Conservation (phyloP, 64 coral and sea anemone genomes). For the Stylophora pistillata region DNA sequence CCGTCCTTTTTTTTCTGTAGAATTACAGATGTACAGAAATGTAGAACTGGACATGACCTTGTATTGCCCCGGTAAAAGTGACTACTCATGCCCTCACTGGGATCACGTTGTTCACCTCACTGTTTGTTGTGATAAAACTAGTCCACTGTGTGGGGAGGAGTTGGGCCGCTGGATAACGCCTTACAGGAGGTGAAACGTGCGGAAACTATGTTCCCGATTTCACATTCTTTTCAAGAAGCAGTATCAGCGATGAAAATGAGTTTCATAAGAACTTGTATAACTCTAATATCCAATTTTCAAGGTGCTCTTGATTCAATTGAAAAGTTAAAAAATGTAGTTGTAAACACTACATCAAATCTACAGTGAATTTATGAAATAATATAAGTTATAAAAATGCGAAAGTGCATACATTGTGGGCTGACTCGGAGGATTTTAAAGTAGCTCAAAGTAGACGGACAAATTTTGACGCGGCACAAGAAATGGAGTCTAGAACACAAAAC, state of each 20-base stretch:
- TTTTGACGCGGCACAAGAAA: too few species aligned
- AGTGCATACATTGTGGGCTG: too few species aligned
- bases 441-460: too few species aligned
- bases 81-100: constrained; percentile 96
- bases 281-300: too few species aligned
- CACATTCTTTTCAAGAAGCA: not conserved
- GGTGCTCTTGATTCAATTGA: too few species aligned
- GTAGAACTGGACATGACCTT: constrained; percentile 95
- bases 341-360: too few species aligned
- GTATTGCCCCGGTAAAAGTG: constrained; percentile 73
- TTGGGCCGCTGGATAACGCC: constrained; percentile 96
- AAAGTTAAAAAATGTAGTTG: too few species aligned
- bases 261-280: too few species aligned
- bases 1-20: constrained; percentile 25
- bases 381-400: too few species aligned
- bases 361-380: too few species aligned
- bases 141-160: constrained; percentile 83
- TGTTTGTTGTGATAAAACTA: constrained; percentile 82
- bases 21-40: constrained; percentile 88
- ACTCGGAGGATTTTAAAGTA: too few species aligned
- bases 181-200: constrained; percentile 71
- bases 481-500: too few species aligned
- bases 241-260: not conserved
- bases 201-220: not conserved
- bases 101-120: constrained; percentile 94